These are phyloP conservation scores for Siphamia tubifer DNA, from an alignment of 2,113 vertebrate species.

Conservation along the genomic window DNA sequence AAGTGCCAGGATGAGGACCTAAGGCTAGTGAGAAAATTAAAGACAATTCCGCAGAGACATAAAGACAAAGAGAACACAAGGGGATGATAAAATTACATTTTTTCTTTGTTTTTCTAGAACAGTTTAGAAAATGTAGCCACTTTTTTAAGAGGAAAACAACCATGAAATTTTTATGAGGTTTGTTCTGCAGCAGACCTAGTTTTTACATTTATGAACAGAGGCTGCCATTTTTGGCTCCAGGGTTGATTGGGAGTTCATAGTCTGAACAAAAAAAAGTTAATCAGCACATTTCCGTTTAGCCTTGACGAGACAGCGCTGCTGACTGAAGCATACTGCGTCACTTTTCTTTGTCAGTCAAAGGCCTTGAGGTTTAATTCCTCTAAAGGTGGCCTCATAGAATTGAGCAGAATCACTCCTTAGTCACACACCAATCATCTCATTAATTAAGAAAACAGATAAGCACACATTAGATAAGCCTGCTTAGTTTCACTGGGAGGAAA, in stretches of 20 bases:
- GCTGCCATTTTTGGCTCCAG: conserved; percentile 15
- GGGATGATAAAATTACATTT: not conserved
- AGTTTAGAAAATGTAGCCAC: not conserved
- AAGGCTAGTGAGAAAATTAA: no score
- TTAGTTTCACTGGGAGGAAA: not conserved
- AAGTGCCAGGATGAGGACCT: no score
- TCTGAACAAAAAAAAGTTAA: conserved; percentile 58
- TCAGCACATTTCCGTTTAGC: conserved; percentile 59
- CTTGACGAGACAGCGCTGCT: conserved; percentile 61
- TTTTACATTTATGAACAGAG: conserved; percentile 44
- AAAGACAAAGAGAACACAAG: not conserved
- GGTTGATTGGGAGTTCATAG: conserved; percentile 57
- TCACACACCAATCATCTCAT: conserved; percentile 35
- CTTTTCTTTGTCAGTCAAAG: conserved; percentile 41
- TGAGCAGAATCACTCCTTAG: conserved; percentile 18
- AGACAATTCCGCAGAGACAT: not conserved
- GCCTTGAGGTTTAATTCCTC: conserved; percentile 34
- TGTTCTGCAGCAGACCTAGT: conserved; percentile 20
- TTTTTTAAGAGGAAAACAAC: conserved; percentile 2
- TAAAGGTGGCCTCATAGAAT: conserved; percentile 36
- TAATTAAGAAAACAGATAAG: conserved; percentile 53
- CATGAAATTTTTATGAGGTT: conserved; percentile 35
- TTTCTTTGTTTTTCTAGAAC: conserved; percentile 3
- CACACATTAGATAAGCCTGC: conserved; percentile 33
- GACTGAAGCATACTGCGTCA: conserved; percentile 42